phyloP scores from a whole-genome alignment of 2,888 invertebrate species.

The Cistogaster globosa region DNA sequence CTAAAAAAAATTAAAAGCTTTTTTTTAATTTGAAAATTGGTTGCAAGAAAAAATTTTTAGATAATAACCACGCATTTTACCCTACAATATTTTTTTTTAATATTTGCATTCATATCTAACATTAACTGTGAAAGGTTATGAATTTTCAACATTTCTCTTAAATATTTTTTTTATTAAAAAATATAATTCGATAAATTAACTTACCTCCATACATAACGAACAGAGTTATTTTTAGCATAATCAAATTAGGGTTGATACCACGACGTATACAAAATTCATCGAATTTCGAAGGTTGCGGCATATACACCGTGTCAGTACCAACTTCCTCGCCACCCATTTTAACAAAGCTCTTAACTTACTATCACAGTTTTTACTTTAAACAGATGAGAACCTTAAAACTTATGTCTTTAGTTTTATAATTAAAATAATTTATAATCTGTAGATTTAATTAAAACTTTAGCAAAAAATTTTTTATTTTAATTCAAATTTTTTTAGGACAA shows the following conservation, averaged over 20 bases:
- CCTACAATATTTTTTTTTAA: too few relatives aligned
- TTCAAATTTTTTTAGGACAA: slow-evolving; percentile 19
- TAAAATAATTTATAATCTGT: background rate
- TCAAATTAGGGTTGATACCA: slow-evolving; percentile 89
- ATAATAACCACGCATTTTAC: too few relatives aligned
- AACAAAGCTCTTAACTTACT: background rate
- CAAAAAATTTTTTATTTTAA: slow-evolving; percentile 7
- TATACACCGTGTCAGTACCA: slow-evolving; percentile 75
- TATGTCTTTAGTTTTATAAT: background rate
- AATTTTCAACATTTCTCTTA: too few relatives aligned
- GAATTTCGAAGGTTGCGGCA: slow-evolving; percentile 78
- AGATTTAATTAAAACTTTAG: slow-evolving; percentile 17
- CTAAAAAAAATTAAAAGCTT: too few relatives aligned
- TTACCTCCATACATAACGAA: slow-evolving; percentile 92
- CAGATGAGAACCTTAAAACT: background rate
- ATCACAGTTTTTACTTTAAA: slow-evolving; percentile 15
- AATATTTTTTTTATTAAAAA: too few relatives aligned
- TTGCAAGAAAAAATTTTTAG: too few relatives aligned
- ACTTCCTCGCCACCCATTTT: slow-evolving; percentile 81
- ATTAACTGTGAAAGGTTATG: too few relatives aligned
- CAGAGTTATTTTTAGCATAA: slow-evolving; percentile 91
- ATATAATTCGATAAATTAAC: slow-evolving; percentile 71
- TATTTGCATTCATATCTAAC: too few relatives aligned
- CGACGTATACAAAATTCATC: slow-evolving; percentile 83
- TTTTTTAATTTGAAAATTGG: too few relatives aligned